phyloP scores from a whole-genome alignment of 2,888 invertebrate species.

The Metacarcinus magister region DNA sequence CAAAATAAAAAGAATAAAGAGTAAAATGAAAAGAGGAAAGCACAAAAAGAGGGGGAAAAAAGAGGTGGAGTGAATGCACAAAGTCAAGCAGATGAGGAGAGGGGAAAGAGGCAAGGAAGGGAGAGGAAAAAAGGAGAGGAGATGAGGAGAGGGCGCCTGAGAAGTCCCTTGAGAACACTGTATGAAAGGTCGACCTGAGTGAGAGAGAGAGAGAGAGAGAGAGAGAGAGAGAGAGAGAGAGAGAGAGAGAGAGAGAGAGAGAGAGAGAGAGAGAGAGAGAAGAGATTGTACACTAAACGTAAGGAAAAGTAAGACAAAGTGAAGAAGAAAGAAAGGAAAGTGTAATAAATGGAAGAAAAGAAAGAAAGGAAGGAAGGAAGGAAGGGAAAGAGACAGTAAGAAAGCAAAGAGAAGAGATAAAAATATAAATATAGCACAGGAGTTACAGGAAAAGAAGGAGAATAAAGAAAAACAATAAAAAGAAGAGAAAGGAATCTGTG shows the following conservation, averaged over 20 bases:
- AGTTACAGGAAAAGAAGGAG: too few relatives aligned
- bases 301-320: neutral
- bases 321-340: neutral
- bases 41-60: neutral
- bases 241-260: slow-evolving; percentile 57
- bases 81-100: slow-evolving; percentile 46
- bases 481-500: too few relatives aligned
- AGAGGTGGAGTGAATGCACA: neutral
- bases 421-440: too few relatives aligned
- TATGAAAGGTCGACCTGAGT: slow-evolving; percentile 27
- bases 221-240: slow-evolving; percentile 57
- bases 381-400: too few relatives aligned
- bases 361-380: neutral
- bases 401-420: too few relatives aligned
- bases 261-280: slow-evolving; percentile 57
- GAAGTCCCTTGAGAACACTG: neutral
- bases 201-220: slow-evolving; percentile 57
- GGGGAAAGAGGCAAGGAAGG: neutral
- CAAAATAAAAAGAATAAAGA: neutral
- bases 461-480: too few relatives aligned
- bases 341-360: too few relatives aligned
- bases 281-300: neutral
- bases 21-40: neutral
- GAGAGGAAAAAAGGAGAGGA: neutral
- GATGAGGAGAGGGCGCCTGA: neutral